These are phyloP conservation scores for Talpa occidentalis DNA, from an alignment of 2,113 vertebrate genomes.

Conservation along the genomic window DNA sequence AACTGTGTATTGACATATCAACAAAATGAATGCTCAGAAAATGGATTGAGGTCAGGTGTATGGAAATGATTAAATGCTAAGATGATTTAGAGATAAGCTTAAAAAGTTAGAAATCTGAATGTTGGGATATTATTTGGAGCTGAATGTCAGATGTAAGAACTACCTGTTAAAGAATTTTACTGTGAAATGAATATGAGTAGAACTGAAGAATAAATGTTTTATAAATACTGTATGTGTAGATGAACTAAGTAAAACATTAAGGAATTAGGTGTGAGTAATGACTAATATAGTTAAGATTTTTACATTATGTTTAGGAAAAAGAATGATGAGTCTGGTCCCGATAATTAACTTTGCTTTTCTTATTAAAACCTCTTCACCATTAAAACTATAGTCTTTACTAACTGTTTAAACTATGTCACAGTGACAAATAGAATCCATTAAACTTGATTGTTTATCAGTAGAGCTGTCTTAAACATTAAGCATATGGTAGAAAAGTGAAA, in stretches of 20 bases:
- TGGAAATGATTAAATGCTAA: constrained; percentile 33
- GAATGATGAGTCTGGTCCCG: constrained; percentile 52
- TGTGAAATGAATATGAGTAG: neutral
- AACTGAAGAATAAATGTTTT: constrained; percentile 1
- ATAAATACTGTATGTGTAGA: neutral
- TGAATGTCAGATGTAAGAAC: neutral
- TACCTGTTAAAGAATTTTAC: neutral
- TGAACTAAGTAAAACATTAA: neutral
- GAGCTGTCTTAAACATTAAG: constrained; percentile 60
- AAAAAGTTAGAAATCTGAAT: constrained; percentile 30
- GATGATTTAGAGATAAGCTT: neutral
- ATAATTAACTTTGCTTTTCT: constrained; percentile 56
- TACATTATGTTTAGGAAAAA: constrained; percentile 50
- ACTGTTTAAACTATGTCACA: constrained; percentile 57
- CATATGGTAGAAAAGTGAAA: constrained; percentile 55
- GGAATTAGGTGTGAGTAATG: constrained; percentile 5
- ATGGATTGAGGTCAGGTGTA: neutral
- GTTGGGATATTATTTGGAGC: constrained; percentile 34
- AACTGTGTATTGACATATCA: neutral
- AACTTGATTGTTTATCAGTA: constrained; percentile 64
- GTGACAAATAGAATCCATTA: constrained; percentile 72
- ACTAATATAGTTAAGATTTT: neutral
- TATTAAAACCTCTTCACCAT: constrained; percentile 54
- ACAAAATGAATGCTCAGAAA: constrained; percentile 8
- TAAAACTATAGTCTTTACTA: constrained; percentile 10